Percentiles rank a stretch among this genome's conserved stretches.
phyloP scores from a whole-genome alignment of 1,140 invertebrate genomes.

The Augochlora pura region DNA sequence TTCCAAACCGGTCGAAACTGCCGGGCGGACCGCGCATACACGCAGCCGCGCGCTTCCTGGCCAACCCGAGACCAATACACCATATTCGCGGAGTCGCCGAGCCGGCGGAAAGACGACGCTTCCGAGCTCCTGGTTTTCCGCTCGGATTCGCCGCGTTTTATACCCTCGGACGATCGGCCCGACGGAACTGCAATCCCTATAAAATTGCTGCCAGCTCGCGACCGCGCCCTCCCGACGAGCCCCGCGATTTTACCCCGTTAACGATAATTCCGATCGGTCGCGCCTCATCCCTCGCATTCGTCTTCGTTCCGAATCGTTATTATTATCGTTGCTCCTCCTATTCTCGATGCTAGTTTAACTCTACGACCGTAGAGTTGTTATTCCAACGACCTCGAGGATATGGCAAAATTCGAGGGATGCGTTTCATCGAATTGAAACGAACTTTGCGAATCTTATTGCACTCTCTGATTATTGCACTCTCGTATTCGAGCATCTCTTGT shows the following conservation, averaged over 20 bases:
- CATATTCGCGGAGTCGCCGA: conserved; percentile 16
- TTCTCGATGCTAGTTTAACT: too few relatives aligned
- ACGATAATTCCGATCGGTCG: background rate
- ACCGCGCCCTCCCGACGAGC: background rate
- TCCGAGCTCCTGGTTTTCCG: conserved; percentile 9
- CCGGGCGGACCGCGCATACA: background rate
- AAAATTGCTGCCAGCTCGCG: background rate
- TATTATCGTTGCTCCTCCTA: too few relatives aligned
- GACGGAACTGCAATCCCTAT: background rate
- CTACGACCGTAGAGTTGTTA: too few relatives aligned
- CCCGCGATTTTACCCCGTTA: background rate
- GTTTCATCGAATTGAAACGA: too few relatives aligned
- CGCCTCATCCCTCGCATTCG: too few relatives aligned
- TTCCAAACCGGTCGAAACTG: conserved; percentile 28
- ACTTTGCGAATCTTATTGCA: too few relatives aligned
- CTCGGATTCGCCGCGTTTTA: background rate
- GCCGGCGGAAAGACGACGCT: conserved; percentile 2
- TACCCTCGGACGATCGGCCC: background rate
- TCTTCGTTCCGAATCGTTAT: too few relatives aligned
- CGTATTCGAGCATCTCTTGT: too few relatives aligned
- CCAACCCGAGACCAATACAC: background rate
- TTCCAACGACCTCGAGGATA: too few relatives aligned
- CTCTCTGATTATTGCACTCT: too few relatives aligned
- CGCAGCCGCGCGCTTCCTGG: background rate
- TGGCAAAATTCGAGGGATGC: too few relatives aligned